phyloP scores from a whole-genome alignment of 2,888 invertebrate genomes.

The Sturmia bella region DNA sequence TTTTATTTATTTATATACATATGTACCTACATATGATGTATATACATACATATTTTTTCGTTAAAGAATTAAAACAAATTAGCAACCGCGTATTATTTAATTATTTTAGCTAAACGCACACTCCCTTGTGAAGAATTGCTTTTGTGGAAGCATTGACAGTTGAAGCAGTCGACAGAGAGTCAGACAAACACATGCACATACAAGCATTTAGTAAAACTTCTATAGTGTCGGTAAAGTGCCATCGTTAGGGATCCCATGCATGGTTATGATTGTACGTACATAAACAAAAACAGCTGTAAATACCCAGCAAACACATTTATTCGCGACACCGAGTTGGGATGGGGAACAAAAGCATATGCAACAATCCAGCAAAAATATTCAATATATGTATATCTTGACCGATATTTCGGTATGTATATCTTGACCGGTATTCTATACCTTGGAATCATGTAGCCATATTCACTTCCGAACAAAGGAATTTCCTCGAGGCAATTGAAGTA shows the following conservation, averaged over 20 bases:
- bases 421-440: too few relatives aligned
- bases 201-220: constrained; percentile 50
- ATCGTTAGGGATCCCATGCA: constrained; percentile 15
- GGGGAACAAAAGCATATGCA: too few relatives aligned
- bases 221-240: constrained; percentile 38
- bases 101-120: constrained; percentile 63
- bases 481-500: too few relatives aligned
- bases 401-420: too few relatives aligned
- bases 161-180: constrained; percentile 40
- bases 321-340: background rate
- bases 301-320: constrained; percentile 45
- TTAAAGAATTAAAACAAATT: constrained; percentile 69
- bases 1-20: constrained; percentile 10
- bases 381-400: too few relatives aligned
- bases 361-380: too few relatives aligned
- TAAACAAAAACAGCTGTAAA: constrained; percentile 14
- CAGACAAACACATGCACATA: background rate
- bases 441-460: too few relatives aligned
- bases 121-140: constrained; percentile 16
- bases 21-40: too few relatives aligned
- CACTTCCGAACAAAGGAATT: too few relatives aligned
- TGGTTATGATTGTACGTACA: too few relatives aligned
- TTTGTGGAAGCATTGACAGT: constrained; percentile 36
- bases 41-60: constrained; percentile 45
- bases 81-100: constrained; percentile 68